These are phyloP conservation scores for Enteromius anoplus DNA, from an alignment of 2,797 vertebrate genomes.

Conservation along the genomic window DNA sequence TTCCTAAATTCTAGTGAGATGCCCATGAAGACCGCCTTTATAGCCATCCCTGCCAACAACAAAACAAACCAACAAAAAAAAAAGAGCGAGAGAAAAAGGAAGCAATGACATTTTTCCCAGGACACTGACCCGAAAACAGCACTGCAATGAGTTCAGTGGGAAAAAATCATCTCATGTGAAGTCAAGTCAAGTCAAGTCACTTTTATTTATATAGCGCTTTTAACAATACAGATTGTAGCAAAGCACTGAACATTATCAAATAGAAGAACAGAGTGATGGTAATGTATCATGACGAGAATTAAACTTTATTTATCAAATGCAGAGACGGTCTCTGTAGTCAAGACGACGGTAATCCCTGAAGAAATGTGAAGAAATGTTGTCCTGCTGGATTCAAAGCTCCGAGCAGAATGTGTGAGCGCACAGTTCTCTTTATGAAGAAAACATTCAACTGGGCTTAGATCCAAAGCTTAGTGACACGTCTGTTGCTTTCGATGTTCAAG, in stretches of 20 bases:
- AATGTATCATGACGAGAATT: too few species aligned
- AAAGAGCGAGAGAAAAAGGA: neutral
- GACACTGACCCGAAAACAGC: neutral
- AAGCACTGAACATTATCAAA: too few species aligned
- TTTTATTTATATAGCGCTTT: too few species aligned
- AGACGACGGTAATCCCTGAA: too few species aligned
- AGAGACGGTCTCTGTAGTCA: too few species aligned
- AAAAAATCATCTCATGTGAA: neutral
- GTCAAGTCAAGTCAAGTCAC: too few species aligned
- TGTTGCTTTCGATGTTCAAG: neutral
- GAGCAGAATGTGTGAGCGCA: neutral
- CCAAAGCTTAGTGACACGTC: neutral
- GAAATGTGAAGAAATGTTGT: neutral
- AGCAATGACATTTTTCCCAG: neutral
- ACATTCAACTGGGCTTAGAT: neutral
- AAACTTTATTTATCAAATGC: too few species aligned
- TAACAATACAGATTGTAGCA: too few species aligned
- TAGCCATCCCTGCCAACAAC: neutral
- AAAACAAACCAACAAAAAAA: neutral
- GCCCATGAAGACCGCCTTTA: neutral
- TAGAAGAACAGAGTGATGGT: too few species aligned
- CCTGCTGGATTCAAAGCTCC: neutral
- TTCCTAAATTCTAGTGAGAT: neutral
- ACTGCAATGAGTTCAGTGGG: constrained; percentile 9
- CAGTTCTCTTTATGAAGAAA: neutral